Percentiles rank a stretch among this genome's conserved stretches.
Evolutionary conservation across 2,797 vertebrate genomes (phyloP).

Genomic region (Hippopotamyrus pictus): DNA sequence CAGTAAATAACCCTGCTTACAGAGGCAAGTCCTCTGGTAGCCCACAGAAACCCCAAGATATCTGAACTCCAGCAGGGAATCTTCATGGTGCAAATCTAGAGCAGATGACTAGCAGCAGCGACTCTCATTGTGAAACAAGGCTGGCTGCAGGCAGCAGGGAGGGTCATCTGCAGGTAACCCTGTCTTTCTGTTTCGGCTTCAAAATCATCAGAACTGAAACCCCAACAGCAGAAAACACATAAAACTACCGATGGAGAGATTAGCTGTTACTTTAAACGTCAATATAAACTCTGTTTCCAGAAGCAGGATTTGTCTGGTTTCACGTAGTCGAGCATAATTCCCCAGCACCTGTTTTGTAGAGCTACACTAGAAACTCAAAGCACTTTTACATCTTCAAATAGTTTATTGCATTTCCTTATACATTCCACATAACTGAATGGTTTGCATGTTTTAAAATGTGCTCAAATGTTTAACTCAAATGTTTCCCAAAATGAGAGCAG

Average conservation of each 20-base stretch:
- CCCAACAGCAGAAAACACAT: neutral
- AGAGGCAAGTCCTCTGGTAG: neutral
- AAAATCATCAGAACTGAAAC: neutral
- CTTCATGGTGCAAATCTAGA: neutral
- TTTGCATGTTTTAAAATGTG: neutral
- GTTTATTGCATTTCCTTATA: conserved; percentile 20
- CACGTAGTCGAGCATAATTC: neutral
- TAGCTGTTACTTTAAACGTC: neutral
- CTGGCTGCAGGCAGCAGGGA: neutral
- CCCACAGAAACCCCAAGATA: neutral
- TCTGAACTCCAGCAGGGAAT: neutral
- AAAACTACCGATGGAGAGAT: neutral
- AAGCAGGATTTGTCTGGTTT: neutral
- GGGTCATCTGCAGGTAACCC: neutral
- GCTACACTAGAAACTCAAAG: neutral
- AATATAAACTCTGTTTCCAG: neutral
- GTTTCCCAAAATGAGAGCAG: neutral
- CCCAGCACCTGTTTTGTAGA: neutral
- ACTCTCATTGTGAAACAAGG: neutral
- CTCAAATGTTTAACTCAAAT: neutral
- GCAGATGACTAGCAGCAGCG: neutral
- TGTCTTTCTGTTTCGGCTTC: neutral
- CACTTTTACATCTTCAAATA: neutral
- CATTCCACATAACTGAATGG: conserved; percentile 12
- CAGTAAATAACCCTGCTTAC: neutral